Evolutionary conservation across 2,797 vertebrate genomes (phyloP).

Genomic region (Chrosomus eos): DNA sequence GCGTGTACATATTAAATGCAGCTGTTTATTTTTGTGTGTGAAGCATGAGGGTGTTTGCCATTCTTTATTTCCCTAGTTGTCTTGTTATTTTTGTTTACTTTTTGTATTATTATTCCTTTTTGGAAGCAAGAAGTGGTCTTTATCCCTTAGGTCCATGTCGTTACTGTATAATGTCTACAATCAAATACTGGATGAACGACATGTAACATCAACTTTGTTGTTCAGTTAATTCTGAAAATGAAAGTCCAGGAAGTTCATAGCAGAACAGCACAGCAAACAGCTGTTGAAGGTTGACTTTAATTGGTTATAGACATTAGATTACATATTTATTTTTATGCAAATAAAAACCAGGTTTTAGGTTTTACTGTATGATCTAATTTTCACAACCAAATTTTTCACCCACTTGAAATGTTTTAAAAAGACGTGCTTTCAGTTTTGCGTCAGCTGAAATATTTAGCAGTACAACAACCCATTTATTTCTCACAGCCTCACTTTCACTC

Average conservation of each 20-base stretch:
- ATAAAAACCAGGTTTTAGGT: not conserved
- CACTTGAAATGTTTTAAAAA: too few species aligned
- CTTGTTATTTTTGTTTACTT: conserved; percentile 33
- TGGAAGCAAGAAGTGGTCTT: conserved; percentile 60
- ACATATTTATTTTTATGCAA: not conserved
- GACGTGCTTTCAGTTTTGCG: not conserved
- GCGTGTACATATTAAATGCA: conserved; percentile 43
- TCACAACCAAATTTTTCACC: too few species aligned
- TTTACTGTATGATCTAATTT: not conserved
- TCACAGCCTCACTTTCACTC: not conserved
- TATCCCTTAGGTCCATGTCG: conserved; percentile 43
- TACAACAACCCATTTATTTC: not conserved
- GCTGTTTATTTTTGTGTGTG: conserved; percentile 58
- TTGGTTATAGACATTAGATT: not conserved
- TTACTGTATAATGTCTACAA: not conserved
- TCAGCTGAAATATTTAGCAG: not conserved
- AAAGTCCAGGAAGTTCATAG: not conserved
- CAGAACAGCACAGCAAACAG: not conserved
- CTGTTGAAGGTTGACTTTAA: not conserved
- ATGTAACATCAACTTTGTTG: not conserved
- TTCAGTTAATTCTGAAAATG: not conserved
- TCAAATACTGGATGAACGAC: not conserved
- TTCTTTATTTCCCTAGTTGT: conserved; percentile 67
- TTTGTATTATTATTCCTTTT: not conserved
- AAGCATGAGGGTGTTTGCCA: conserved; percentile 75